Conservation (phyloP, 2,113 vertebrate genomes). For the Peromyscus polionotus region DNA sequence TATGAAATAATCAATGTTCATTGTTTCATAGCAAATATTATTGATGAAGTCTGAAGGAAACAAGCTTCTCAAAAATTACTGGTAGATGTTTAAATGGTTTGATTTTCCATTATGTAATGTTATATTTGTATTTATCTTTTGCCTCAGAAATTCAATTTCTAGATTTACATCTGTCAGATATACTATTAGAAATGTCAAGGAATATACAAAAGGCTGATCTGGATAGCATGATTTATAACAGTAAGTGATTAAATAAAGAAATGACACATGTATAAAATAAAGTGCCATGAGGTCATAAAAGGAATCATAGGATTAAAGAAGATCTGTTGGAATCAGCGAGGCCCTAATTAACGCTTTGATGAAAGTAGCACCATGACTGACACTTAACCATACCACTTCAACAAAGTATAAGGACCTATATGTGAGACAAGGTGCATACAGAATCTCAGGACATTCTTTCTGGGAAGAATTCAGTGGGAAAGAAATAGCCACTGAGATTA, state of each 20-base stretch:
- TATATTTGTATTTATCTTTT: background rate
- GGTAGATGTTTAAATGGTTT: background rate
- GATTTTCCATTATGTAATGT: background rate
- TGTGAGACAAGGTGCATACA: background rate
- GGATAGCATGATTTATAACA: background rate
- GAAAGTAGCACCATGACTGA: background rate
- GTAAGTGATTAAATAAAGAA: slow-evolving; percentile 13
- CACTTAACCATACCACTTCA: background rate
- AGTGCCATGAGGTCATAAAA: background rate
- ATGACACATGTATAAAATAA: background rate
- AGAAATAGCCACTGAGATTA: background rate
- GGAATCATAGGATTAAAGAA: background rate
- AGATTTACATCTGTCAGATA: background rate
- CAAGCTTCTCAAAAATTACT: background rate
- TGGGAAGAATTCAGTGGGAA: background rate
- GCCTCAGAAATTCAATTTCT: background rate
- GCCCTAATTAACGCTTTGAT: background rate
- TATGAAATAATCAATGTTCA: slow-evolving; percentile 1
- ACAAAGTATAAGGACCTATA: background rate
- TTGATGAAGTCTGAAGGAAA: background rate
- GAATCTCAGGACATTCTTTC: background rate
- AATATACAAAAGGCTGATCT: background rate
- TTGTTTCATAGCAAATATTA: slow-evolving; percentile 25
- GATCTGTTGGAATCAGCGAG: background rate
- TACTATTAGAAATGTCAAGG: background rate